Base-by-base conservation (phyloP, 92 coral and sea anemone genomes). In the Pocillopora meandrina region DNA sequence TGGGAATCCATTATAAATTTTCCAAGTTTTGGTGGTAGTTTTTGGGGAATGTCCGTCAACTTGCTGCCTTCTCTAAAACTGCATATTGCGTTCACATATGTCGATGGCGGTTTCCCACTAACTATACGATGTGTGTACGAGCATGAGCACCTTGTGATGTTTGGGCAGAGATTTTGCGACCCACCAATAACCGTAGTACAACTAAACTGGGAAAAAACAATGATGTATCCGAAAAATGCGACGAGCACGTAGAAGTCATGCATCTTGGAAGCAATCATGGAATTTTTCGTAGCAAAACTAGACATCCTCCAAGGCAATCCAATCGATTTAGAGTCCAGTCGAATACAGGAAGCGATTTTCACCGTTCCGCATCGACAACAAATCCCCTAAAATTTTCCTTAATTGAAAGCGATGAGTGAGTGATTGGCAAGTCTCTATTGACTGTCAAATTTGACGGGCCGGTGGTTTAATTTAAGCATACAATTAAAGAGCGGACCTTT, bases 341-440 rank as follows among this genome's bases (percentile, higher is more conserved):
- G 52, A 33, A 26, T 19, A 47, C 47, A 67, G 9, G 31, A 42
- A 12, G 72, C 42, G 59, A 26, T 52, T 20, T 42, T 42, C 52
- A 42, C 52, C 8, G 52, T 42, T 42, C 52, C 52, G 52, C 52
- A 3, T 42, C 52, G 52, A 42, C 52, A 67, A 80, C 76, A 63
- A 56, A 82, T 72, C 61, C 63, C 80, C 86, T 63, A 11, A 31
- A 15, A 33, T 19, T 63, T 26, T 61, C 65, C 65, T 83, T 72
- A 64, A 83, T 83, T 83, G 80, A 83, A 31, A 15, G 20, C 80
- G 73, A 74, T 74, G 86, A 83, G 23, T 74, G 80, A 83, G 23
- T 74, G 86, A 83, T 83, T 83, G 86, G 74, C 86, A 47, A 16
- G 3, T 15, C 72, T 82, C 35, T 71, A 72, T 47, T 16, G 42